Evolutionary conservation across 2,888 invertebrate genomes (phyloP).

Genomic region (Pristionchus arcanus): DNA sequence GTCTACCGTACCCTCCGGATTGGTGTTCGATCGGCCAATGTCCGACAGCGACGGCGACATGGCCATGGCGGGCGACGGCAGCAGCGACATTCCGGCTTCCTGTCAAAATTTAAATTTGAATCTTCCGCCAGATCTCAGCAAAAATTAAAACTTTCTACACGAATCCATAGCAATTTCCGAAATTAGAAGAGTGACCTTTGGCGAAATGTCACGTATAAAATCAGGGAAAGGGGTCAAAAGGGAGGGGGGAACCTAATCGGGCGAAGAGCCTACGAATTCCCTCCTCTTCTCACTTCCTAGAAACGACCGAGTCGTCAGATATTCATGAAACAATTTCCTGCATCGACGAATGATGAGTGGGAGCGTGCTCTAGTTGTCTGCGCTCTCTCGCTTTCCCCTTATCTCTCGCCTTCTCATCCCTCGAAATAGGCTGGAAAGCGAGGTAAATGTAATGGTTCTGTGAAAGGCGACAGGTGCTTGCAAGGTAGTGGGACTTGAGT

Average conservation of each 20-base stretch:
- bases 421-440: not conserved
- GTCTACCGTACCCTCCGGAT: not conserved
- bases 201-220: not conserved
- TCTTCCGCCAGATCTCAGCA: not conserved
- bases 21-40: constrained; percentile 36
- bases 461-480: not conserved
- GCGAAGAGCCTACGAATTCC: constrained; percentile 8
- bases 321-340: constrained; percentile 37
- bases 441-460: constrained; percentile 7
- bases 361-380: not conserved
- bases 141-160: not conserved
- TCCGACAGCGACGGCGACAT: constrained; percentile 51
- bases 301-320: constrained; percentile 7
- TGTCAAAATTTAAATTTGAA: constrained; percentile 22
- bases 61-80: constrained; percentile 50
- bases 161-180: not conserved
- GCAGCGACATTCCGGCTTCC: constrained; percentile 50
- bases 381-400: not conserved
- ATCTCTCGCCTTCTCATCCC: not conserved
- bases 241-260: not conserved
- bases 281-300: constrained; percentile 18
- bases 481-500: not conserved
- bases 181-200: constrained; percentile 4
- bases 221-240: not conserved
- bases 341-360: constrained; percentile 14